These are phyloP conservation scores for Lysandra coridon DNA, from an alignment of 2,888 invertebrate species.

Conservation along the genomic window DNA sequence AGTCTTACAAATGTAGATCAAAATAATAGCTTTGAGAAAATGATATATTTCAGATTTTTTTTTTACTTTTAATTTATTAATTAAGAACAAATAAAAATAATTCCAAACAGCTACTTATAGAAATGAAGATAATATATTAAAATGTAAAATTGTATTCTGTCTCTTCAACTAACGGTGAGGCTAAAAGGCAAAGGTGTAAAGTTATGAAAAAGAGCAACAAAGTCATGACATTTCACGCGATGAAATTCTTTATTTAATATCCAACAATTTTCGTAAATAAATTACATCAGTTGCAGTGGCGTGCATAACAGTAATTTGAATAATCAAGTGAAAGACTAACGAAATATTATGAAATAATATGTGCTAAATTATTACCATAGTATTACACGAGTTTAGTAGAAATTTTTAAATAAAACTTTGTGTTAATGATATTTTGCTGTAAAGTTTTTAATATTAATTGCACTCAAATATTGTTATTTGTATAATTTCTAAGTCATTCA, in stretches of 20 bases:
- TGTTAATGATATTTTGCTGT: no score
- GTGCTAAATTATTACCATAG: background rate
- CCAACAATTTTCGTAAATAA: conserved; percentile 4
- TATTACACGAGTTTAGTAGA: background rate
- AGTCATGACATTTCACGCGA: conserved; percentile 19
- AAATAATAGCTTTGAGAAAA: background rate
- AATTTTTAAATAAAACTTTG: background rate
- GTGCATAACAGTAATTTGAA: conserved; percentile 14
- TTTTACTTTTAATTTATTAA: no score
- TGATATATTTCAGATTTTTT: background rate
- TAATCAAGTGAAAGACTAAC: background rate
- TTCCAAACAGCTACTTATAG: no score
- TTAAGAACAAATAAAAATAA: no score
- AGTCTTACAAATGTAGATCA: background rate
- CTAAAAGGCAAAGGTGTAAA: background rate
- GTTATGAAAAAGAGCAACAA: conserved; percentile 2
- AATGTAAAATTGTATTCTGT: background rate
- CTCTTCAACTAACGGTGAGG: background rate
- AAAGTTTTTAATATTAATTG: no score
- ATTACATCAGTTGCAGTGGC: conserved; percentile 8
- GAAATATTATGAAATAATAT: conserved; percentile 10
- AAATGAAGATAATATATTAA: no score
- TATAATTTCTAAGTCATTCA: no score
- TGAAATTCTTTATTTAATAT: conserved; percentile 4
- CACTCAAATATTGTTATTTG: no score